phyloP scores from a whole-genome alignment of 23 tunicate genomes.

The Corella eumyota region DNA sequence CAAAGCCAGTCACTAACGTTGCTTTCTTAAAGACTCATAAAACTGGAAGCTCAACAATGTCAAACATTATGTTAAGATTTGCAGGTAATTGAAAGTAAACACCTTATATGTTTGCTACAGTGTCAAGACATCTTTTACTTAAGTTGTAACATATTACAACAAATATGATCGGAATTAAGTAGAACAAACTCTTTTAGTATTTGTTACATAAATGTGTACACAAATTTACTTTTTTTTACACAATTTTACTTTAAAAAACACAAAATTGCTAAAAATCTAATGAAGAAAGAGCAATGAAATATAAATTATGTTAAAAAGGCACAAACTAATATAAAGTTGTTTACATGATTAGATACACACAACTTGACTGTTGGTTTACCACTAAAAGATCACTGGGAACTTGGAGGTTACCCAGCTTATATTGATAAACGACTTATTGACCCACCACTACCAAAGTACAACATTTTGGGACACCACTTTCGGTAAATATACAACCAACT shows the following conservation, averaged over 20 bases:
- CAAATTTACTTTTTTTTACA: too few relatives aligned
- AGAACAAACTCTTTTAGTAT: too few relatives aligned
- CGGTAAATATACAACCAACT: slow-evolving; percentile 26
- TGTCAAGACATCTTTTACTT: too few relatives aligned
- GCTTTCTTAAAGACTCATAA: slow-evolving; percentile 97
- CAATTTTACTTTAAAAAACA: too few relatives aligned
- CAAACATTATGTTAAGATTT: slow-evolving; percentile 97
- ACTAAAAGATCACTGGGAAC: slow-evolving; percentile 91
- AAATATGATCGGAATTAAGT: too few relatives aligned
- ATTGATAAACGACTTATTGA: slow-evolving; percentile 95
- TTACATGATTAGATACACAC: slow-evolving; percentile 97
- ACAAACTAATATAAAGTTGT: too few relatives aligned
- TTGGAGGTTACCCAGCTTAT: slow-evolving; percentile 98
- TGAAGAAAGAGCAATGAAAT: too few relatives aligned
- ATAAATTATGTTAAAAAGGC: too few relatives aligned
- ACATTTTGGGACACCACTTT: slow-evolving; percentile 98
- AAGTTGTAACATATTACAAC: too few relatives aligned
- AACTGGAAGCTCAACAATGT: slow-evolving; percentile 99
- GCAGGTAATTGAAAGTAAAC: slow-evolving; percentile 81
- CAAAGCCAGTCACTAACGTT: slow-evolving; percentile 75
- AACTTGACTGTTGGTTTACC: slow-evolving; percentile 94
- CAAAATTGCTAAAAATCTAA: too few relatives aligned
- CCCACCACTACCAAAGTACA: slow-evolving; percentile 83
- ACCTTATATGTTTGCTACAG: too few relatives aligned
- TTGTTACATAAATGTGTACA: too few relatives aligned